phyloP scores from a whole-genome alignment of 2,888 invertebrate genomes.

The Caenorhabditis wallacei region DNA sequence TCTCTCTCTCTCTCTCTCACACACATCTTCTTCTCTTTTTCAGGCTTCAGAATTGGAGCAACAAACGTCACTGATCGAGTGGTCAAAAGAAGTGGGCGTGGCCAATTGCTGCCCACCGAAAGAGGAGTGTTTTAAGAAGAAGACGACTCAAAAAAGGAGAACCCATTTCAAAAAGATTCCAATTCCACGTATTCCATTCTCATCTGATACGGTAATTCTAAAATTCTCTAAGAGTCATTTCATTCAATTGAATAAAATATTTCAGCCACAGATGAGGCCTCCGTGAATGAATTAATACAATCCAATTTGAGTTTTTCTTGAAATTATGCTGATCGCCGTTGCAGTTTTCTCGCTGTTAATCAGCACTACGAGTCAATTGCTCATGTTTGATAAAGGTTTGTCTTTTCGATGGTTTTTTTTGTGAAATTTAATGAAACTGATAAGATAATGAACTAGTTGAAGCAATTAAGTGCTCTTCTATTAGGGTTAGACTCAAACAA shows the following conservation, averaged over 20 bases:
- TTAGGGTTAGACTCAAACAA: too few relatives aligned
- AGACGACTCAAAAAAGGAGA: slow-evolving; percentile 5
- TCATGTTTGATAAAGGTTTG: slow-evolving; percentile 66
- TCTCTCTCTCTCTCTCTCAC: background rate
- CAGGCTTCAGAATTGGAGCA: slow-evolving; percentile 48
- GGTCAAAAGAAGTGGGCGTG: slow-evolving; percentile 60
- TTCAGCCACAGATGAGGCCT: slow-evolving; percentile 62
- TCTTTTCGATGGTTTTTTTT: background rate
- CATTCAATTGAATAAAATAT: background rate
- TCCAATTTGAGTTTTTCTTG: background rate
- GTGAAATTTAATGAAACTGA: background rate
- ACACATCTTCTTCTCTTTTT: slow-evolving; percentile 16
- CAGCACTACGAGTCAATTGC: slow-evolving; percentile 39
- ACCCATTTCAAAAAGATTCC: background rate
- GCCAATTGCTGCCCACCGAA: slow-evolving; percentile 50
- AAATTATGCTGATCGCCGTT: slow-evolving; percentile 44
- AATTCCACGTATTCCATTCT: slow-evolving; percentile 8
- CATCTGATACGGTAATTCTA: slow-evolving; percentile 45
- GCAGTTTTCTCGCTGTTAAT: slow-evolving; percentile 43
- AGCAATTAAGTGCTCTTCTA: background rate
- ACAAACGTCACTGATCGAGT: slow-evolving; percentile 58
- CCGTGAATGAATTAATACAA: slow-evolving; percentile 48
- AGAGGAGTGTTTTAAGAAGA: slow-evolving; percentile 9
- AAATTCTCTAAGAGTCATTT: background rate
- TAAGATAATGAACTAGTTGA: background rate